Evolutionary conservation across 2,797 vertebrate species (phyloP), one percentile per base, ranked within the genome.

Genomic region (Siniperca obscura): DNA sequence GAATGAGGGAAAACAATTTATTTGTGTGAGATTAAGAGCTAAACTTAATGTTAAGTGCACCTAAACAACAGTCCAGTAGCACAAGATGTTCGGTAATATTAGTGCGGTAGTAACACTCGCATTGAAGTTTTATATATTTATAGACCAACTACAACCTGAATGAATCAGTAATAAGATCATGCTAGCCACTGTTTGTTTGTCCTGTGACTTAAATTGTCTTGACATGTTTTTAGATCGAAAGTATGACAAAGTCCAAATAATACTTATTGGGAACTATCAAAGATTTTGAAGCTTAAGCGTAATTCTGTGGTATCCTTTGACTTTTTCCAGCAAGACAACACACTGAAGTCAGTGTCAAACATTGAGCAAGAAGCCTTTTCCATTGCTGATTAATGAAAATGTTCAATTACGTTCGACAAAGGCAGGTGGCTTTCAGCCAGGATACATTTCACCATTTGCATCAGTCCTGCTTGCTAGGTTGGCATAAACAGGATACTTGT

Each of bases 351-450:
- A 13, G 14, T 19, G 52, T 53, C 38, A 1, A 25, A 13, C 38
- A 55, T 40, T 53, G n/a, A 60, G 52, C 57, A 38, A 34, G 30
- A 44, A 34, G 52, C 56, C 13, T 17, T 42, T 13, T 17, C 61
- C 53, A 68, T 27, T 6, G 30, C 52, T 8, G 67, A 79, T 73
- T 56, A 66, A 82, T 84, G 65, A 67, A 73, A 81, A 52, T 36
- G 27, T 62, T n/a, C 36, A 61, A 69, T 84, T 44, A 44, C n/a
- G 16, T 61, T 50, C 25, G 27, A 21, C 48, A 27, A 50, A 76
- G 50, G 38, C 7, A 25, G 30, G 30, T 76, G 71, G 71, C 81
- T 56, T 66, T 56, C 42, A 55, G 80, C 81, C 66, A 78, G 64
- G 38, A 52, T 13, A 56, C 12, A 17, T 13, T 52, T 61, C 36